Conservation (phyloP, 2,888 invertebrate genomes). For the Lacanobia oleracea region DNA sequence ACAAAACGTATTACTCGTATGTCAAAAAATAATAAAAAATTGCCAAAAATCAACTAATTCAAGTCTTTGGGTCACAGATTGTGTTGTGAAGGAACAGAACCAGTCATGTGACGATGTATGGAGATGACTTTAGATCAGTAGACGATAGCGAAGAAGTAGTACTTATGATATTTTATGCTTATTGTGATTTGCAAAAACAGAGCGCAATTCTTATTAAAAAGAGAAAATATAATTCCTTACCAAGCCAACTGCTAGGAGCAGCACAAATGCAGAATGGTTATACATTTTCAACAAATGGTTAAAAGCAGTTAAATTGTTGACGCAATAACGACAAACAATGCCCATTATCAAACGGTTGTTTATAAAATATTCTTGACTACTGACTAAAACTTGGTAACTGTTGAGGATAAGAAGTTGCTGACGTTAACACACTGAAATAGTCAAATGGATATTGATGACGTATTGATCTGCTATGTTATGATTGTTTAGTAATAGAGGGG, state of each 20-base stretch:
- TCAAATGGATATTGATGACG: neutral
- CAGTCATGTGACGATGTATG: too few relatives aligned
- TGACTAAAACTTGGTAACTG: neutral
- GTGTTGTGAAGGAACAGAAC: too few relatives aligned
- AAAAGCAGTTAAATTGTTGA: slow-evolving; percentile 23
- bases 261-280: slow-evolving; percentile 13
- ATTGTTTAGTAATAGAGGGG: neutral
- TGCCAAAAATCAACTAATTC: too few relatives aligned
- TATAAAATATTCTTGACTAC: slow-evolving; percentile 39
- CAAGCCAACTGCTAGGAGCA: slow-evolving; percentile 27
- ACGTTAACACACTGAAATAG: neutral
- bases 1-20: too few relatives aligned
- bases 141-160: too few relatives aligned
- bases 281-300: slow-evolving; percentile 41
- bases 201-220: too few relatives aligned
- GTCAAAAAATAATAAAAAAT: too few relatives aligned
- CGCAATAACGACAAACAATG: slow-evolving; percentile 27
- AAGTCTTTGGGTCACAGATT: too few relatives aligned
- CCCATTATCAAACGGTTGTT: slow-evolving; percentile 20
- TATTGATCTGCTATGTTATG: neutral
- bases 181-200: too few relatives aligned
- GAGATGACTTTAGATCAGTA: too few relatives aligned
- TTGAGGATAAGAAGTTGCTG: neutral
- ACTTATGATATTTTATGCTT: too few relatives aligned
- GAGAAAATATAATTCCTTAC: slow-evolving; percentile 28